phyloP scores from a whole-genome alignment of 64 coral and sea anemone species.

The Pocillopora verrucosa region DNA sequence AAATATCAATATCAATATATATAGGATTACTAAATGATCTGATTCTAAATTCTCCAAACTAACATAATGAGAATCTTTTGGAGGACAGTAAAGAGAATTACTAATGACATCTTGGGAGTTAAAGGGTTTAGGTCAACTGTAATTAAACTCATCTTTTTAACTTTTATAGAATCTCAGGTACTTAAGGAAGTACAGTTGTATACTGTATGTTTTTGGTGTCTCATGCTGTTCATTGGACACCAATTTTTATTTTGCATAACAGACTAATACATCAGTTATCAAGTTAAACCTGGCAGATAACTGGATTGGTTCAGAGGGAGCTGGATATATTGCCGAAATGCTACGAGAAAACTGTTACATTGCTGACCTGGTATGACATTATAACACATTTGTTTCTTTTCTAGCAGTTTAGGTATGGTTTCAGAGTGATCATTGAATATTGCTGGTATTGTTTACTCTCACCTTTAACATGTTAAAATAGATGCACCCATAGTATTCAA shows the following conservation, averaged over 20 bases:
- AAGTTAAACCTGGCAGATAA: slow-evolving; percentile 90
- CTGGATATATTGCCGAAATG: slow-evolving; percentile 91
- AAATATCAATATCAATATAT: too few species aligned
- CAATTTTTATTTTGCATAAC: not conserved
- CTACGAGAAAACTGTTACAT: slow-evolving; percentile 98
- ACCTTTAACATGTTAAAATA: not conserved
- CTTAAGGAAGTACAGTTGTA: not conserved
- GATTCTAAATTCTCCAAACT: too few species aligned
- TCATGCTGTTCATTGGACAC: not conserved
- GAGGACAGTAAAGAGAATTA: too few species aligned
- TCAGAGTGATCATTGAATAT: too few species aligned
- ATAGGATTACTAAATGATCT: too few species aligned
- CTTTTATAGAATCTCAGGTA: too few species aligned
- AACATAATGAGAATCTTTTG: too few species aligned
- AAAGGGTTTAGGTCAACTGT: too few species aligned
- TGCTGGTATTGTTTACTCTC: too few species aligned
- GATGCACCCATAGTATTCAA: not conserved
- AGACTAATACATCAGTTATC: slow-evolving; percentile 91
- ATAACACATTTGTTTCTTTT: not conserved
- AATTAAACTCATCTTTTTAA: too few species aligned
- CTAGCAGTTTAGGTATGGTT: not conserved
- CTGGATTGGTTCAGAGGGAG: slow-evolving; percentile 85
- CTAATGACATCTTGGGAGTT: too few species aligned
- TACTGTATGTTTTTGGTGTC: not conserved
- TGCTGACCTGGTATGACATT: slow-evolving; percentile 74